Percentiles rank a stretch among this genome's conserved stretches.
Evolutionary conservation across 2,888 invertebrate species (phyloP).

Genomic region (Rhamphomyia laevipes): DNA sequence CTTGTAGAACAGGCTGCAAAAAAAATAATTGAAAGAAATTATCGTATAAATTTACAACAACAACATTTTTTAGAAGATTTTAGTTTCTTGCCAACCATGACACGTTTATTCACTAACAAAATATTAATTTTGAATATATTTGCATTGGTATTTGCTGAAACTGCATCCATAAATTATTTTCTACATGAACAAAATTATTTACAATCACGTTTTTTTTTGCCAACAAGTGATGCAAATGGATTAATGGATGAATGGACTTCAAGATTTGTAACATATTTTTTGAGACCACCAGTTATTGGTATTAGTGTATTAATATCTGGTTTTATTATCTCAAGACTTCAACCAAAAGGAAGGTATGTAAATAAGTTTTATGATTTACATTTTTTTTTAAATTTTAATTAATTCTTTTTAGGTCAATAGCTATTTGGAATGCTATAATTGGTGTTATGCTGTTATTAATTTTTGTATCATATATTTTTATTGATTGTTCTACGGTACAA

Average conservation of each 20-base stretch:
- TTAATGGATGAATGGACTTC: slow-evolving; percentile 44
- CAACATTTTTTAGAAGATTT: slow-evolving; percentile 27
- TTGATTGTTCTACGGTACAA: slow-evolving; percentile 38
- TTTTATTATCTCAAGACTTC: slow-evolving; percentile 41
- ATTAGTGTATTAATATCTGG: slow-evolving; percentile 42
- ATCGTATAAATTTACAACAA: slow-evolving; percentile 16
- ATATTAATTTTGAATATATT: slow-evolving; percentile 42
- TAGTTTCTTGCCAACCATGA: slow-evolving; percentile 40
- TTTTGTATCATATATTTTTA: slow-evolving; percentile 38
- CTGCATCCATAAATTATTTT: slow-evolving; percentile 44
- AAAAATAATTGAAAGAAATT: slow-evolving; percentile 40
- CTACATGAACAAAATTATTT: slow-evolving; percentile 44
- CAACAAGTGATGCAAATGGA: slow-evolving; percentile 40
- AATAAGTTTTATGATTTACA: not conserved
- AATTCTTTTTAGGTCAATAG: slow-evolving; percentile 28
- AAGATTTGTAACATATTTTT: slow-evolving; percentile 40
- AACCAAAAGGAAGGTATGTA: slow-evolving; percentile 38
- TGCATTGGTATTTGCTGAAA: slow-evolving; percentile 40
- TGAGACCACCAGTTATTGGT: slow-evolving; percentile 46
- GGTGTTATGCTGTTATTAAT: slow-evolving; percentile 37
- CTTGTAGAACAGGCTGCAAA: slow-evolving; percentile 45
- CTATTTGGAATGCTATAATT: slow-evolving; percentile 40
- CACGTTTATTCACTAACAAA: slow-evolving; percentile 43
- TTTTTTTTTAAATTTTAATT: too few relatives aligned
- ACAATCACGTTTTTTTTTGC: slow-evolving; percentile 46